A percentile compares a stretch with the other conserved stretches of the same genome.
These are phyloP conservation scores for Chaetura pelagica DNA, from an alignment of 2,113 vertebrate genomes.

Conservation along the genomic window DNA sequence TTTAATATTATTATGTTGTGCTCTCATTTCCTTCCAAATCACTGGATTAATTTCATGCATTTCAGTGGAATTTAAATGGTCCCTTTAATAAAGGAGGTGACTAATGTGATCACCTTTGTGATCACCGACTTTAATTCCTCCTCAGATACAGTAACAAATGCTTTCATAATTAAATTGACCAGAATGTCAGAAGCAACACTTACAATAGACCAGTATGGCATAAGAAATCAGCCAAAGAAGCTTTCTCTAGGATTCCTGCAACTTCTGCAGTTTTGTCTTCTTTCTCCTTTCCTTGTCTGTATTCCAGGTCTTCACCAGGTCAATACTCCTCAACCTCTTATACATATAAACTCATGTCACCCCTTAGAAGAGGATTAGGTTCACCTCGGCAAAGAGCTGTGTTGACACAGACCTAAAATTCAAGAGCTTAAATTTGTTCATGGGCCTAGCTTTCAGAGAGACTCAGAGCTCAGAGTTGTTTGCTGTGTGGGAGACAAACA, in stretches of 20 bases:
- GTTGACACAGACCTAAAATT: neutral
- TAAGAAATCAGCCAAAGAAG: neutral
- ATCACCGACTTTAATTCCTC: neutral
- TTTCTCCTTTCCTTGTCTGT: neutral
- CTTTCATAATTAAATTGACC: neutral
- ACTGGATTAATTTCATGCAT: neutral
- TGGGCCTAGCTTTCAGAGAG: neutral
- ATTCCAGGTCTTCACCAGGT: neutral
- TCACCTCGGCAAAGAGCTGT: neutral
- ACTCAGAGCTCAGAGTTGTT: neutral
- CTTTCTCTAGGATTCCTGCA: neutral
- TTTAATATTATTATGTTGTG: neutral
- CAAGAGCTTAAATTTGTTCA: neutral
- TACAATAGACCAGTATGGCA: neutral
- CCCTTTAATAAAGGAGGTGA: neutral
- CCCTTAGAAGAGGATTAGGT: neutral
- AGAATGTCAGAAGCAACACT: neutral
- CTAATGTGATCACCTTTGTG: neutral
- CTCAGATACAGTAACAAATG: neutral
- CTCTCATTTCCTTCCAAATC: neutral
- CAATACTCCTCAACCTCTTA: neutral
- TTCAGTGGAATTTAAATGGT: neutral
- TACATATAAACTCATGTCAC: neutral
- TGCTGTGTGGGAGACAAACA: neutral
- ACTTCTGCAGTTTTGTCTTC: neutral